Evolutionary conservation across 2,113 vertebrate genomes (phyloP).

Genomic region (Pluvialis apricaria): DNA sequence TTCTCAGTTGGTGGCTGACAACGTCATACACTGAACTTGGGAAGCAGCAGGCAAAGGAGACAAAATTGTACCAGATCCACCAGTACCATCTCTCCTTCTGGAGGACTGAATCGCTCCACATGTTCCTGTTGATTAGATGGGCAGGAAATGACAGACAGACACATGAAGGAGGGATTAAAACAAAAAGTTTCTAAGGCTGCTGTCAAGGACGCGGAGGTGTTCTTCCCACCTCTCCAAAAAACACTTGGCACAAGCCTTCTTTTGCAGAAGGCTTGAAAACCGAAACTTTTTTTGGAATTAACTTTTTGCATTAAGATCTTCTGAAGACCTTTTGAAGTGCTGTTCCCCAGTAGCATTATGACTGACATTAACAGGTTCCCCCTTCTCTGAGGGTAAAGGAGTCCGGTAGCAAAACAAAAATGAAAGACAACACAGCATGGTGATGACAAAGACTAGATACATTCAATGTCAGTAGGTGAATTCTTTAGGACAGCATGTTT

Average conservation of each 20-base stretch:
- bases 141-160: neutral
- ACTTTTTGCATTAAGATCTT: neutral
- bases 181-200: neutral
- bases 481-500: slow-evolving; percentile 67
- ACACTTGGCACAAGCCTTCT: neutral
- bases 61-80: neutral
- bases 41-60: neutral
- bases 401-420: slow-evolving; percentile 19
- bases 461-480: slow-evolving; percentile 64
- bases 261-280: neutral
- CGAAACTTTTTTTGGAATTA: neutral
- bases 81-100: neutral
- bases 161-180: neutral
- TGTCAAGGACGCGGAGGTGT: neutral
- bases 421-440: slow-evolving; percentile 58
- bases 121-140: neutral
- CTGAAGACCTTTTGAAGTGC: neutral
- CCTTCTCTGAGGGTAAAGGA: neutral
- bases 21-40: neutral
- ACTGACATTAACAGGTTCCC: neutral
- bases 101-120: neutral
- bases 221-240: neutral
- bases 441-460: slow-evolving; percentile 54
- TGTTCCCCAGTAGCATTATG: neutral
- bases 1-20: neutral